Conservation (phyloP, 2,888 invertebrate species). For the Limenitis arthemis region DNA sequence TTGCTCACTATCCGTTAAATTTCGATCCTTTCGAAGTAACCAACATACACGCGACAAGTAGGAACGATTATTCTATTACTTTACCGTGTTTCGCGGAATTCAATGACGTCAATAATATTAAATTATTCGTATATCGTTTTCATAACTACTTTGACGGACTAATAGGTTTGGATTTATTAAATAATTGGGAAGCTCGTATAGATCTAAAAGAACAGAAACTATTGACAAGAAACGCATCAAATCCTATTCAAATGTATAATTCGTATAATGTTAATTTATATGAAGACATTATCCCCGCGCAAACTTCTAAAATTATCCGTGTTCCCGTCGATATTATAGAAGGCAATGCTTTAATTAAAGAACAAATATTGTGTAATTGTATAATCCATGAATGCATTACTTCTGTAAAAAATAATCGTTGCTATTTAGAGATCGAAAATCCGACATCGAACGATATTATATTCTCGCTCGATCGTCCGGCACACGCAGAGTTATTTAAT, state of each 20-base stretch:
- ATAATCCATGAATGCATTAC: conserved; percentile 13
- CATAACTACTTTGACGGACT: background rate
- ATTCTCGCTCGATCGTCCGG: conserved; percentile 3
- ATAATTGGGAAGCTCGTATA: no score
- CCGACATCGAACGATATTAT: conserved; percentile 1
- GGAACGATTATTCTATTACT: background rate
- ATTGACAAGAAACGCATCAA: no score
- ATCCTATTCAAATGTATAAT: conserved; percentile 21
- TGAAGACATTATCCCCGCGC: conserved; percentile 28
- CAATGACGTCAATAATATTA: no score
- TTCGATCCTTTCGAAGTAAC: conserved; percentile 1
- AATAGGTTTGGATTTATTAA: background rate
- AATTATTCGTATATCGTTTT: background rate
- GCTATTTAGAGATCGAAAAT: conserved; percentile 3
- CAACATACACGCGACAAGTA: background rate
- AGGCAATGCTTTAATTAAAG: conserved; percentile 21
- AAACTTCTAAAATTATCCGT: conserved; percentile 22
- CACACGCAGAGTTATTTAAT: conserved; percentile 4
- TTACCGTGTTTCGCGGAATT: no score
- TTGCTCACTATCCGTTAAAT: background rate
- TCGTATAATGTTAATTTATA: conserved; percentile 26
- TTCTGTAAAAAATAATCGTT: background rate
- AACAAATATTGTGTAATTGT: conserved; percentile 26
- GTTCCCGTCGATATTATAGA: conserved; percentile 21
- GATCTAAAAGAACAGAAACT: no score